phyloP scores from a whole-genome alignment of 2,797 vertebrate species.

The Coregonus sp. region DNA sequence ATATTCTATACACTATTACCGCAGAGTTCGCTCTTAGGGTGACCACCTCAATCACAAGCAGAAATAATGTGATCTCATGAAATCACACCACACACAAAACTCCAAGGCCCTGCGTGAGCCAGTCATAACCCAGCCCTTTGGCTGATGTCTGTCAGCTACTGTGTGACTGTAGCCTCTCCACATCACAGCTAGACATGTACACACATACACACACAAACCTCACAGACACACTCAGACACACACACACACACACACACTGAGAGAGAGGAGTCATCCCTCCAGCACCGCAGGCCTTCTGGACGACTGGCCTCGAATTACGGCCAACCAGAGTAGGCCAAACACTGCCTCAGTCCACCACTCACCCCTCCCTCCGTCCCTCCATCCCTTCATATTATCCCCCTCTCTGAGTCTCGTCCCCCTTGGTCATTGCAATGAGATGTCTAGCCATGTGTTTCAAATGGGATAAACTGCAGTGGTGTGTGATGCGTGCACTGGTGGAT shows the following conservation, averaged over 20 bases:
- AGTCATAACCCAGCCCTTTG: background rate
- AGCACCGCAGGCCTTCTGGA: conserved; percentile 2
- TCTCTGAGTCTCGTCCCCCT: conserved; percentile 45
- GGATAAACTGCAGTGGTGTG: conserved; percentile 69
- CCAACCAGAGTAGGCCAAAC: conserved; percentile 11
- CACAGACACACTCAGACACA: too few relatives aligned
- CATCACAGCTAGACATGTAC: background rate
- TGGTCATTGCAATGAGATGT: conserved; percentile 56
- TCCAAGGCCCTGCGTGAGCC: too few relatives aligned
- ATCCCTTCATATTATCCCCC: conserved; percentile 28
- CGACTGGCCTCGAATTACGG: conserved; percentile 9
- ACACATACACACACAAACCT: too few relatives aligned
- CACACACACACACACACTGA: background rate
- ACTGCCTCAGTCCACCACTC: background rate
- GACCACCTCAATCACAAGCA: background rate
- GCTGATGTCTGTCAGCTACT: background rate
- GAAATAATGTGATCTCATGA: background rate
- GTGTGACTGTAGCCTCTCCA: background rate
- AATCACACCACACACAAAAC: background rate
- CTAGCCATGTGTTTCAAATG: conserved; percentile 56
- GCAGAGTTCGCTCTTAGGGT: background rate
- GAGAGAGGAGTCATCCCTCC: background rate
- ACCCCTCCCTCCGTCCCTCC: background rate
- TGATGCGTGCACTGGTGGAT: conserved; percentile 51
- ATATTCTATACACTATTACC: background rate